Evolutionary conservation across 2,113 vertebrate species (phyloP).

Genomic region (Clarias batrachus): DNA sequence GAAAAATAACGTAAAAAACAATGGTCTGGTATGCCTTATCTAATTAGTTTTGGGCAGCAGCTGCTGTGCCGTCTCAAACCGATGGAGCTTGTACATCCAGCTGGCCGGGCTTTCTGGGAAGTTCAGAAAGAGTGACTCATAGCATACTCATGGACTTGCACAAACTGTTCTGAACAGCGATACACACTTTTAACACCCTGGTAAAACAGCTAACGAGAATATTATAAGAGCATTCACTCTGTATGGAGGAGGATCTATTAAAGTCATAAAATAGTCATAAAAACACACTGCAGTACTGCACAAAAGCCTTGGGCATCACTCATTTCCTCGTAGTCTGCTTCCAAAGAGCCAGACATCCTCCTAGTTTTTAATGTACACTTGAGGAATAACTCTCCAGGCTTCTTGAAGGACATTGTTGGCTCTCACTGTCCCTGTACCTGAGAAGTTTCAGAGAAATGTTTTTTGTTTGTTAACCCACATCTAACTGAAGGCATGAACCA

Average conservation of each 20-base stretch:
- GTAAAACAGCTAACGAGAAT: not conserved
- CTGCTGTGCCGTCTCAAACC: slow-evolving; percentile 70
- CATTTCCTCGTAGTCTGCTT: too few species aligned
- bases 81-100: slow-evolving; percentile 60
- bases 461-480: too few species aligned
- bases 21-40: slow-evolving; percentile 64
- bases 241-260: not conserved
- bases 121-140: slow-evolving; percentile 51
- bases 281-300: not conserved
- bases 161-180: slow-evolving; percentile 11
- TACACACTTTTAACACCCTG: not conserved
- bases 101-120: slow-evolving; percentile 72
- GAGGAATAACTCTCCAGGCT: too few species aligned
- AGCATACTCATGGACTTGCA: slow-evolving; percentile 31
- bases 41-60: slow-evolving; percentile 72
- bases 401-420: too few species aligned
- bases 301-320: too few species aligned
- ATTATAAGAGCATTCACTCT: not conserved
- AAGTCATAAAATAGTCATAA: too few species aligned
- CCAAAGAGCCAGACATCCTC: too few species aligned
- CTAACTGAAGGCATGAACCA: too few species aligned
- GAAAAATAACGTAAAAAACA: slow-evolving; percentile 55
- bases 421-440: too few species aligned
- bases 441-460: too few species aligned
- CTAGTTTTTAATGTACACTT: too few species aligned